Percentiles rank a stretch among this genome's conserved stretches.
Conservation (phyloP, 2,113 vertebrate species). For the Elachura formosa region DNA sequence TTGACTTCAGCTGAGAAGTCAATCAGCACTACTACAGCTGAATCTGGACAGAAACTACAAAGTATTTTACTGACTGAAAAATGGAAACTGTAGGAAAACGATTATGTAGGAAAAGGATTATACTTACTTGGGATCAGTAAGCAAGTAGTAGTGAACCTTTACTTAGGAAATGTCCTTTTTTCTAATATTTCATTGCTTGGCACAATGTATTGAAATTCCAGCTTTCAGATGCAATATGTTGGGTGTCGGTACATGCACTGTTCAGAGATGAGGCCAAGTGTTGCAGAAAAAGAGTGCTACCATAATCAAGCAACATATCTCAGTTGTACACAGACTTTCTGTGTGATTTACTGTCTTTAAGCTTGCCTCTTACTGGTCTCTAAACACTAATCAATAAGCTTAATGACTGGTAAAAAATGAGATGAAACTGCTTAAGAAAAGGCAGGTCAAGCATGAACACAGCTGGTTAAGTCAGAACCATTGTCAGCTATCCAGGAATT, state of each 20-base stretch:
- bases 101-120: not conserved
- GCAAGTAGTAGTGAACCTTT: not conserved
- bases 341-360: not conserved
- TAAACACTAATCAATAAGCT: not conserved
- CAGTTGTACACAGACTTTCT: not conserved
- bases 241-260: not conserved
- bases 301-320: not conserved
- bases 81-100: not conserved
- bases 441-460: not conserved
- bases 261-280: not conserved
- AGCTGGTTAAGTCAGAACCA: not conserved
- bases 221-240: not conserved
- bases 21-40: not conserved
- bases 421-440: not conserved
- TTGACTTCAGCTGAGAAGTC: slow-evolving; percentile 25
- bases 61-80: not conserved
- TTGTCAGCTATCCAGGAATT: not conserved
- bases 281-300: not conserved
- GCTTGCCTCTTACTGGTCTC: not conserved
- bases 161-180: not conserved
- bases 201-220: not conserved
- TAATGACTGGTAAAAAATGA: not conserved
- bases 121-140: not conserved
- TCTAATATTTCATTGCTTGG: not conserved
- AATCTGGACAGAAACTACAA: not conserved